Percentiles rank a stretch among this genome's conserved stretches.
These are phyloP conservation scores for Brachionus sp. DNA, from an alignment of 1,140 invertebrate species.

Conservation along the genomic window DNA sequence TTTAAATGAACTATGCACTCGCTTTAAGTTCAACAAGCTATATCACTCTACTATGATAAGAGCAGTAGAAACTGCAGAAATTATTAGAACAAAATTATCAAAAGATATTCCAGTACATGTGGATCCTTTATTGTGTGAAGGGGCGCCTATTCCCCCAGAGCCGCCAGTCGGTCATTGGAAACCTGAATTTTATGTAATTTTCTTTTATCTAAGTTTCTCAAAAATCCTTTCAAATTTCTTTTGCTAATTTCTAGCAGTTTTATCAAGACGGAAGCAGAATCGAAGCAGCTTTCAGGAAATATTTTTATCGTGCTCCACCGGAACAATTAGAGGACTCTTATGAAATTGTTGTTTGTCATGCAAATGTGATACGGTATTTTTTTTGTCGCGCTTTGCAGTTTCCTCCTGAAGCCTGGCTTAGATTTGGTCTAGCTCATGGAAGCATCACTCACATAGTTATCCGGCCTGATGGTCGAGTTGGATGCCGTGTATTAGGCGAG, in stretches of 20 bases:
- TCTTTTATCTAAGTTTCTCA: neutral
- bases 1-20: slow-evolving; percentile 65
- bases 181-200: slow-evolving; percentile 71
- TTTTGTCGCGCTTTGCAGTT: slow-evolving; percentile 94
- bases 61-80: slow-evolving; percentile 80
- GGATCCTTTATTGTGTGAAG: slow-evolving; percentile 80
- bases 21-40: slow-evolving; percentile 71
- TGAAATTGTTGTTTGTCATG: slow-evolving; percentile 92
- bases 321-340: slow-evolving; percentile 77
- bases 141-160: slow-evolving; percentile 81
- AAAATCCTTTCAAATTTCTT: neutral
- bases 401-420: slow-evolving; percentile 90
- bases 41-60: slow-evolving; percentile 86
- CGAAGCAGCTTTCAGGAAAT: slow-evolving; percentile 88
- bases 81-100: slow-evolving; percentile 70
- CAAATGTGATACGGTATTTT: slow-evolving; percentile 96
- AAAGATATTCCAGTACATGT: slow-evolving; percentile 63
- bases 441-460: slow-evolving; percentile 89
- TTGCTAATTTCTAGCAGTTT: slow-evolving; percentile 5
- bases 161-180: slow-evolving; percentile 80
- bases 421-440: slow-evolving; percentile 81
- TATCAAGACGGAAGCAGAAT: slow-evolving; percentile 83
- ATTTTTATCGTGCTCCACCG: slow-evolving; percentile 81
- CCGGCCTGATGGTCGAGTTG: slow-evolving; percentile 77
- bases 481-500: slow-evolving; percentile 75